phyloP scores from a whole-genome alignment of 2,888 invertebrate species.

The Candidula unifasciata region DNA sequence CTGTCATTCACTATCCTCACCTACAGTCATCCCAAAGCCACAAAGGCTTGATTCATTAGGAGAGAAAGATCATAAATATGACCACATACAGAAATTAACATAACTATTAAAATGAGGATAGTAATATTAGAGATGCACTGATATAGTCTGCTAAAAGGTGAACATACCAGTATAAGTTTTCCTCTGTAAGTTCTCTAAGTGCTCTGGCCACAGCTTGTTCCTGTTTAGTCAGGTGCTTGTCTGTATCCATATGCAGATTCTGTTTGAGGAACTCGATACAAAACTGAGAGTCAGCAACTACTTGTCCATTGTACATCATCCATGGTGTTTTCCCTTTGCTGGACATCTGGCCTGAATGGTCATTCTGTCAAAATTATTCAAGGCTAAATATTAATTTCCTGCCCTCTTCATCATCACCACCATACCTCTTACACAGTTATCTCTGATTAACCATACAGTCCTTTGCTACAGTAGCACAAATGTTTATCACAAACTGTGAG shows the following conservation, averaged over 20 bases:
- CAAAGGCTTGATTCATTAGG: background rate
- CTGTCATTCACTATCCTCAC: no score
- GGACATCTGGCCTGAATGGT: constrained; percentile 71
- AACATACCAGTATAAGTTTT: constrained; percentile 77
- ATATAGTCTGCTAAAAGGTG: background rate
- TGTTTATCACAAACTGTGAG: no score
- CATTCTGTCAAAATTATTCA: constrained; percentile 64
- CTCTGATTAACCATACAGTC: no score
- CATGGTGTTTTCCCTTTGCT: constrained; percentile 77
- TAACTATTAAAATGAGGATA: background rate
- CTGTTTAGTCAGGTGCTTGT: constrained; percentile 65
- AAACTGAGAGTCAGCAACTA: constrained; percentile 76
- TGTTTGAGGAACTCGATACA: constrained; percentile 75
- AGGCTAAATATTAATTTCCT: no score
- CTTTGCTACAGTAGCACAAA: no score
- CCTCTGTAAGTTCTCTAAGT: constrained; percentile 76
- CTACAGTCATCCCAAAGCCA: no score
- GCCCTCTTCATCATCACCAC: no score
- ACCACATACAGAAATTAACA: background rate
- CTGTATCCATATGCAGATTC: constrained; percentile 69
- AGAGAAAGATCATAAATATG: background rate
- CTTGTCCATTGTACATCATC: constrained; percentile 76
- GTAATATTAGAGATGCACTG: background rate
- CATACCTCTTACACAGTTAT: no score
- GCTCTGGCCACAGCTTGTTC: constrained; percentile 73